Conservation (phyloP, 2,888 invertebrate species). For the Drosophila flavopinicola region DNA sequence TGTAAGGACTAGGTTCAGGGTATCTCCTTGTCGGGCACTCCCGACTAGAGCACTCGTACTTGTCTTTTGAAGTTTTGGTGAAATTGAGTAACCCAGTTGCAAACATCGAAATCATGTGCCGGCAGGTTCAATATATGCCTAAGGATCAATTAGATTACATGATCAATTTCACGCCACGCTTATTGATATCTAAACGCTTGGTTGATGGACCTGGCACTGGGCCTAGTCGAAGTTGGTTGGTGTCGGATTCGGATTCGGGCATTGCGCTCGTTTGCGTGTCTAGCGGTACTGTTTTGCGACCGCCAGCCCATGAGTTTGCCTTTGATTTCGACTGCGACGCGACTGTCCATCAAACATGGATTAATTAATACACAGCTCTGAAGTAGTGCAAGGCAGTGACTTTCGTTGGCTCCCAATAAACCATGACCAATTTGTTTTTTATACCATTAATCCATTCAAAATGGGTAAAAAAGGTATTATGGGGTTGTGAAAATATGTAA, state of each 20-base stretch:
- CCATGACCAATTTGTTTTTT: conserved; percentile 28
- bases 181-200: conserved; percentile 17
- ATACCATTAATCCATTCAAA: not conserved
- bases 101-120: not conserved
- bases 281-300: conserved; percentile 11
- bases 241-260: conserved; percentile 18
- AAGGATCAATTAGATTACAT: conserved; percentile 48
- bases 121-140: conserved; percentile 34
- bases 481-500: too few relatives aligned
- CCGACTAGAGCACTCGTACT: too few relatives aligned
- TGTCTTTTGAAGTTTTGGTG: not conserved
- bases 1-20: too few relatives aligned
- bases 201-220: not conserved
- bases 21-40: too few relatives aligned
- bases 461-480: too few relatives aligned
- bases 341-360: conserved; percentile 31
- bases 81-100: conserved; percentile 17
- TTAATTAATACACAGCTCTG: conserved; percentile 30
- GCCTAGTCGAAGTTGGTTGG: conserved; percentile 2
- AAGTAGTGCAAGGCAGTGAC: conserved; percentile 1
- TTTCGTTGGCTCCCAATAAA: conserved; percentile 16
- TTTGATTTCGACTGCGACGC: conserved; percentile 12
- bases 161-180: conserved; percentile 49
- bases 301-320: conserved; percentile 20
- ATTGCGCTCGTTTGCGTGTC: conserved; percentile 37